Percentiles rank a stretch among this genome's conserved stretches.
Evolutionary conservation across 1,140 invertebrate genomes (phyloP).

Genomic region (Apis laboriosa): DNA sequence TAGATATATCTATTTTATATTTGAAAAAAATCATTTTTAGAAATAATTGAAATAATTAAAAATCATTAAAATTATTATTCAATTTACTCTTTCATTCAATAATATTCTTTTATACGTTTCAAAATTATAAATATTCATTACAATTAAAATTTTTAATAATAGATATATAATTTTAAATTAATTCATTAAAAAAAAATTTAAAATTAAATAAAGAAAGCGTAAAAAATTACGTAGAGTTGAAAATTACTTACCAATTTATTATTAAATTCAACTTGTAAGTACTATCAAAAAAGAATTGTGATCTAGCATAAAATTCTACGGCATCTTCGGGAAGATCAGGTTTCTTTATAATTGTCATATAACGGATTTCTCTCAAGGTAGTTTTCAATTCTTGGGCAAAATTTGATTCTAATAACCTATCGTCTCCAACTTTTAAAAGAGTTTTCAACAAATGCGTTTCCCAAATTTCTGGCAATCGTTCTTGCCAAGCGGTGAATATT

Average conservation of each 20-base stretch:
- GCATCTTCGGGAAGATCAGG: conserved; percentile 82
- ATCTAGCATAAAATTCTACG: conserved; percentile 77
- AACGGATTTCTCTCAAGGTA: conserved; percentile 83
- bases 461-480: conserved; percentile 59
- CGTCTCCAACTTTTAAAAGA: conserved; percentile 59
- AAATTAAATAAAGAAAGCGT: no score
- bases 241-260: conserved; percentile 59
- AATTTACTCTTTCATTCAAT: no score
- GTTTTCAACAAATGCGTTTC: conserved; percentile 57
- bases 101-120: no score
- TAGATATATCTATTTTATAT: no score
- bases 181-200: no score
- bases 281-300: conserved; percentile 65
- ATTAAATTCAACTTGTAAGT: conserved; percentile 68
- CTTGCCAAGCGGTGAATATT: conserved; percentile 69
- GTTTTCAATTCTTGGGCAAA: conserved; percentile 71
- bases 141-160: no score
- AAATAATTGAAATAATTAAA: no score
- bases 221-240: no score
- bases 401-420: conserved; percentile 65
- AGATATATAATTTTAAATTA: no score
- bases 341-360: conserved; percentile 84
- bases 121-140: no score
- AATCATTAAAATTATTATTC: no score
- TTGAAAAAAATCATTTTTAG: no score